phyloP scores from a whole-genome alignment of 2,797 vertebrate species.

The Channa striata region DNA sequence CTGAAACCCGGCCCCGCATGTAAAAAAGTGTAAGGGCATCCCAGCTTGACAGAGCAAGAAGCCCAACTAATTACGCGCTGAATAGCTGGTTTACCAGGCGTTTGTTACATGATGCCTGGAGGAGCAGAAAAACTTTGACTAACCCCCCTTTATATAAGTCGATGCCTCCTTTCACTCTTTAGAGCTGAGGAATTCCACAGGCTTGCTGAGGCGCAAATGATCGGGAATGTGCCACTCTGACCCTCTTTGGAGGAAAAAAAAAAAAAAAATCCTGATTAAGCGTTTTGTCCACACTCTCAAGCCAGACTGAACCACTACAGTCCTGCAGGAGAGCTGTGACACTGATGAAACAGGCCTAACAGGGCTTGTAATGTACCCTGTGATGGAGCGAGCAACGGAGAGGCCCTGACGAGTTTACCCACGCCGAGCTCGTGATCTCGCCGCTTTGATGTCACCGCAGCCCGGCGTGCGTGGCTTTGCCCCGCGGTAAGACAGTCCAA shows the following conservation, averaged over 20 bases:
- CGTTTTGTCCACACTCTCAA: slow-evolving; percentile 65
- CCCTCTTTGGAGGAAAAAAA: slow-evolving; percentile 62
- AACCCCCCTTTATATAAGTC: slow-evolving; percentile 29
- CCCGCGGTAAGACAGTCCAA: slow-evolving; percentile 66
- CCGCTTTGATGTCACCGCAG: slow-evolving; percentile 47
- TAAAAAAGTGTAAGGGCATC: slow-evolving; percentile 47
- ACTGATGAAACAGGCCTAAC: slow-evolving; percentile 49
- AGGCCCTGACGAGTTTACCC: slow-evolving; percentile 64
- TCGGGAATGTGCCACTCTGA: slow-evolving; percentile 84
- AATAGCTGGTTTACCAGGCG: slow-evolving; percentile 70
- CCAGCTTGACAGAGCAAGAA: slow-evolving; percentile 34
- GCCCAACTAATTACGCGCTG: slow-evolving; percentile 74
- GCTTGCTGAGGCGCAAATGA: slow-evolving; percentile 79
- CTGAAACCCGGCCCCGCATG: slow-evolving; percentile 24
- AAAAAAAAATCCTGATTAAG: slow-evolving; percentile 73
- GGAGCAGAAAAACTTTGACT: slow-evolving; percentile 47
- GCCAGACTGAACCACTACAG: slow-evolving; percentile 52
- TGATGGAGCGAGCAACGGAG: slow-evolving; percentile 25
- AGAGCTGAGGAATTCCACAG: slow-evolving; percentile 82
- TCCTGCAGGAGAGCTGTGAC: slow-evolving; percentile 41
- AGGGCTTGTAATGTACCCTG: slow-evolving; percentile 40
- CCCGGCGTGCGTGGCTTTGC: slow-evolving; percentile 53
- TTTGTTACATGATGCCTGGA: slow-evolving; percentile 60
- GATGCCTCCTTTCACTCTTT: slow-evolving; percentile 74
- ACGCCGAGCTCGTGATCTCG: slow-evolving; percentile 36